Percentiles rank a stretch among this genome's conserved stretches.
These are phyloP conservation scores for Meriones unguiculatus DNA, from an alignment of 2,113 vertebrate species.

Conservation along the genomic window DNA sequence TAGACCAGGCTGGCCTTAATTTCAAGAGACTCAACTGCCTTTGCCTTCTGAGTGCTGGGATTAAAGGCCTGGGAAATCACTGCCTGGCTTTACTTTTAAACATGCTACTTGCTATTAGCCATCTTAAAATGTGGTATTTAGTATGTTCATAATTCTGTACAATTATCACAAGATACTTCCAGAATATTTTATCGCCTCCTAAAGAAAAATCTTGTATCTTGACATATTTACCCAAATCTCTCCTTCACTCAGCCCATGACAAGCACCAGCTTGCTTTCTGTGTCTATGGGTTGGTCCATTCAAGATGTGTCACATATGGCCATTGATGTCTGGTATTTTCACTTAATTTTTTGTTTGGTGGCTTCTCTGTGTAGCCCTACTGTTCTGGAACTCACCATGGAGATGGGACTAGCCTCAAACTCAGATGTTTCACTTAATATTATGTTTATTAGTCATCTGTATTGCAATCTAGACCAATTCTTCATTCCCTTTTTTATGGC, in stretches of 20 bases:
- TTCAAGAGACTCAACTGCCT: too few species aligned
- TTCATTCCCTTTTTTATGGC: not conserved
- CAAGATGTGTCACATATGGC: not conserved
- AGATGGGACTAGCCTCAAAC: not conserved
- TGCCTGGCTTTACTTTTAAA: not conserved
- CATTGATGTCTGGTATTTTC: not conserved
- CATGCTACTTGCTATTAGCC: not conserved
- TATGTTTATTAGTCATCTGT: not conserved
- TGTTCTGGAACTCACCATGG: not conserved
- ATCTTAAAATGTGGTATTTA: not conserved
- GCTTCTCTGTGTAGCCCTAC: not conserved
- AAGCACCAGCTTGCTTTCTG: not conserved
- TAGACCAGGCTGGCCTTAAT: too few species aligned
- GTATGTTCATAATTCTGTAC: not conserved
- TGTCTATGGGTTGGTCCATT: not conserved
- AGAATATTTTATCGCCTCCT: not conserved
- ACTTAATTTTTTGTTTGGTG: not conserved
- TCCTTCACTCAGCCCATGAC: not conserved
- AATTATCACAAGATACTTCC: not conserved
- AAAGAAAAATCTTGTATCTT: not conserved
- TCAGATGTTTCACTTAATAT: not conserved
- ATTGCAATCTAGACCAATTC: not conserved
- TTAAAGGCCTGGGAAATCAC: too few species aligned
- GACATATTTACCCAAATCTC: not conserved
- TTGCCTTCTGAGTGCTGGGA: too few species aligned